Percentiles rank a stretch among this genome's conserved stretches.
These are phyloP conservation scores for Pyrrhosoma nymphula DNA, from an alignment of 2,888 invertebrate species.

Conservation along the genomic window DNA sequence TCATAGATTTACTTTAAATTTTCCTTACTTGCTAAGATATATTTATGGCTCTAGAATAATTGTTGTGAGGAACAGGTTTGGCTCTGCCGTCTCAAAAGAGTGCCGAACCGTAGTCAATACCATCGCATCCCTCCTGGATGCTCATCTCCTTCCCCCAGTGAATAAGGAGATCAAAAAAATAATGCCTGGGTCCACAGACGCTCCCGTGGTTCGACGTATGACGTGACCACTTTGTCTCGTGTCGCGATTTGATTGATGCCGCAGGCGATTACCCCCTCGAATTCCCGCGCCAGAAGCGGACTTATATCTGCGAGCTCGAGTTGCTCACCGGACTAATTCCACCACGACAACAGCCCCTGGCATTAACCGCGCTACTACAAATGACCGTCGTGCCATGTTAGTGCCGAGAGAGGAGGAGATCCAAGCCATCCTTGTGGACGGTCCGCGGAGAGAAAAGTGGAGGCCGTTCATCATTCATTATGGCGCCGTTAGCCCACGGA, in stretches of 20 bases:
- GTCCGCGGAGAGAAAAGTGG: not conserved
- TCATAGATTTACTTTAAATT: too few relatives aligned
- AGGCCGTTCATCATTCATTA: constrained; percentile 11
- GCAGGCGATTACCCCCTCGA: not conserved
- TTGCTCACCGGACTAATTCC: not conserved
- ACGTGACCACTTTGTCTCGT: not conserved
- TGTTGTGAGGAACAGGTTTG: too few relatives aligned
- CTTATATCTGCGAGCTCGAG: not conserved
- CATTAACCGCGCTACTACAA: not conserved
- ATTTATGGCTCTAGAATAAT: too few relatives aligned
- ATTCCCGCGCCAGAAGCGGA: not conserved
- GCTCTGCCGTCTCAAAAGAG: too few relatives aligned
- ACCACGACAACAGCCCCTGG: not conserved
- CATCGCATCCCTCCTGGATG: too few relatives aligned
- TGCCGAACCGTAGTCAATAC: too few relatives aligned
- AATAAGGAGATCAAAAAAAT: not conserved
- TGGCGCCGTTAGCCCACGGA: not conserved
- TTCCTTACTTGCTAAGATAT: too few relatives aligned
- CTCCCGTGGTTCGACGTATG: not conserved
- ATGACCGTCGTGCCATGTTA: not conserved
- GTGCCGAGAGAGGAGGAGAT: not conserved
- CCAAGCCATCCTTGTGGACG: not conserved
- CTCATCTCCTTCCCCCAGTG: not conserved
- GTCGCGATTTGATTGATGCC: not conserved
- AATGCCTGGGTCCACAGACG: not conserved